A percentile compares a stretch with the other conserved stretches of the same genome.
Conservation (phyloP, 1,140 invertebrate species). For the Drosophila mayri region DNA sequence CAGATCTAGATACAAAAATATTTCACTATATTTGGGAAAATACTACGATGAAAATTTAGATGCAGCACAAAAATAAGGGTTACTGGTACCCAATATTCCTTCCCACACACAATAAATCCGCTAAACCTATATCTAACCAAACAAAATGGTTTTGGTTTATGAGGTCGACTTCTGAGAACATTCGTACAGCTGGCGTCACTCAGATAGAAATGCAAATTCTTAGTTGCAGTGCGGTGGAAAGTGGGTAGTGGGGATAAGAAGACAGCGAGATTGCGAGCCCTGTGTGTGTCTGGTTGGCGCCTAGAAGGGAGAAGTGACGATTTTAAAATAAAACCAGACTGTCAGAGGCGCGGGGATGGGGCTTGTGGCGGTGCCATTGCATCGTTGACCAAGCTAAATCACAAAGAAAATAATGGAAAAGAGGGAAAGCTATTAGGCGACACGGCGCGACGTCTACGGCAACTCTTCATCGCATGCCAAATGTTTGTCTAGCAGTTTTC, state of each 20-base stretch:
- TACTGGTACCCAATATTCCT: background rate
- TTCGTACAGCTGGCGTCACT: conserved; percentile 60
- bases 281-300: conserved; percentile 49
- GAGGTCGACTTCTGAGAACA: conserved; percentile 15
- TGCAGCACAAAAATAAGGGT: background rate
- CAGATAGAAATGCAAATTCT: conserved; percentile 40
- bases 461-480: conserved; percentile 41
- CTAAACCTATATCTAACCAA: conserved; percentile 12
- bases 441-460: conserved; percentile 26
- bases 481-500: conserved; percentile 38
- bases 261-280: background rate
- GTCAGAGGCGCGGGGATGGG: background rate
- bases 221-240: conserved; percentile 37
- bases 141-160: conserved; percentile 11
- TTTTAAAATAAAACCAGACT: conserved; percentile 68
- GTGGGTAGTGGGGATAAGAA: conserved; percentile 10
- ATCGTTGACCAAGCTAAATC: conserved; percentile 34
- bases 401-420: conserved; percentile 20
- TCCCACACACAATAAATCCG: background rate
- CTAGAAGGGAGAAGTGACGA: conserved; percentile 56
- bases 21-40: background rate
- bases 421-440: conserved; percentile 37
- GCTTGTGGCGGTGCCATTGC: conserved; percentile 12
- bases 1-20: background rate
- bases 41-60: background rate